Percentiles rank a stretch among this genome's conserved stretches.
These are phyloP conservation scores for Salminus brasiliensis DNA, from an alignment of 2,113 vertebrate species.

Conservation along the genomic window DNA sequence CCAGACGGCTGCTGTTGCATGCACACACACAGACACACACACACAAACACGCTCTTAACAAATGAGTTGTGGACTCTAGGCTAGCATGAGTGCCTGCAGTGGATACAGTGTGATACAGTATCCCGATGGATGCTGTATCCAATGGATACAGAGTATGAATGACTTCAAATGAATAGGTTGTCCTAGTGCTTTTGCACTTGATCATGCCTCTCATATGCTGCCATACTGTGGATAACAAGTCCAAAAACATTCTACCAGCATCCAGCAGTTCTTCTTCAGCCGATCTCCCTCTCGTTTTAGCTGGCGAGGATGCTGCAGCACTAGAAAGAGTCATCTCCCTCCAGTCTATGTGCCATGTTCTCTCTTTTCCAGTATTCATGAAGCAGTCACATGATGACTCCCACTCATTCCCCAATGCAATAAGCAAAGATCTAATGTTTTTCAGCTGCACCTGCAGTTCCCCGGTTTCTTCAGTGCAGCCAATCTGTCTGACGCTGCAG, in stretches of 20 bases:
- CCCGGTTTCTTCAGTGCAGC: background rate
- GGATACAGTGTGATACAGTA: too few species aligned
- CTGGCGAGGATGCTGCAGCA: background rate
- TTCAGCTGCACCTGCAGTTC: background rate
- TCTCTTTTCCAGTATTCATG: constrained; percentile 16
- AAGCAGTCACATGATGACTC: constrained; percentile 26
- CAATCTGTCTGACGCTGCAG: background rate
- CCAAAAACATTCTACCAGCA: background rate
- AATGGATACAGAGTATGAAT: too few species aligned
- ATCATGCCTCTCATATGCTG: background rate
- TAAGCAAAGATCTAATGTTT: constrained; percentile 25
- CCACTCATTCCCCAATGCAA: constrained; percentile 17
- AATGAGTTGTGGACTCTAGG: background rate
- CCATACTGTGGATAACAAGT: background rate
- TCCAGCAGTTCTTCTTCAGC: background rate
- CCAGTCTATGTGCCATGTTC: background rate
- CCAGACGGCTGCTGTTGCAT: background rate
- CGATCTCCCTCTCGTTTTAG: background rate
- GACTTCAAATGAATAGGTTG: background rate
- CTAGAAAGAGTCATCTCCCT: background rate
- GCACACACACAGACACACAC: background rate
- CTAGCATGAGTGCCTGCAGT: background rate
- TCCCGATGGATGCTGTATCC: too few species aligned
- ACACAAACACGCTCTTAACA: background rate
- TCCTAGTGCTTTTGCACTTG: constrained; percentile 6